These are phyloP conservation scores for Sander lucioperca DNA, from an alignment of 2,113 vertebrate species.

Conservation along the genomic window DNA sequence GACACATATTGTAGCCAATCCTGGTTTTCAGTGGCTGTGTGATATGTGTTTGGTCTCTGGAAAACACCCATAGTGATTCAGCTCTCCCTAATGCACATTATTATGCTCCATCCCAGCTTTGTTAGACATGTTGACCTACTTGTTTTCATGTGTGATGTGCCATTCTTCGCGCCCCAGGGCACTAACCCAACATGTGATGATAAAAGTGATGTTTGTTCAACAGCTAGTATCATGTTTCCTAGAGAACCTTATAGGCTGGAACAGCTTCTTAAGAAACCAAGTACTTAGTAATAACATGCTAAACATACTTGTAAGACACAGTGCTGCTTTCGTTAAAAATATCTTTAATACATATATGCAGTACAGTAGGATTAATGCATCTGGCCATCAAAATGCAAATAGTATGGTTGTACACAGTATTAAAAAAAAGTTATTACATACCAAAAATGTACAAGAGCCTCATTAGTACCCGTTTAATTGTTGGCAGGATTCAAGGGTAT, in stretches of 20 bases:
- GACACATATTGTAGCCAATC: not conserved
- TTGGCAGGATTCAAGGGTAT: constrained; percentile 63
- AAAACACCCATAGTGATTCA: not conserved
- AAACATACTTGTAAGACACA: constrained; percentile 1
- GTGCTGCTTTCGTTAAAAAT: constrained; percentile 20
- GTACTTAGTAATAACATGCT: not conserved
- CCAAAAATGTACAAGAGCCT: constrained; percentile 50
- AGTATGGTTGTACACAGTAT: constrained; percentile 29
- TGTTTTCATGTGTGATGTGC: not conserved
- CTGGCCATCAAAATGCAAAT: constrained; percentile 60
- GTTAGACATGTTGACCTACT: not conserved
- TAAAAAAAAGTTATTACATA: constrained; percentile 54
- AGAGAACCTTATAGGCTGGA: not conserved
- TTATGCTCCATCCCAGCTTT: not conserved
- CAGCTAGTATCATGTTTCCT: not conserved
- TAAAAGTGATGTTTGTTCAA: not conserved
- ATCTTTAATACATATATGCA: constrained; percentile 65
- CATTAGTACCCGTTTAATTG: constrained; percentile 42
- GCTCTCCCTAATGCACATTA: not conserved
- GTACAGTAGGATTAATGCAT: constrained; percentile 28
- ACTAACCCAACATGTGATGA: not conserved
- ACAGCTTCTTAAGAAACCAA: not conserved
- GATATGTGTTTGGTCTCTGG: not conserved
- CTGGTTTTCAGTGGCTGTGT: not conserved
- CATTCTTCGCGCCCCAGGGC: not conserved